Conservation (phyloP, 2,113 vertebrate genomes). For the Sminthopsis crassicaudata region DNA sequence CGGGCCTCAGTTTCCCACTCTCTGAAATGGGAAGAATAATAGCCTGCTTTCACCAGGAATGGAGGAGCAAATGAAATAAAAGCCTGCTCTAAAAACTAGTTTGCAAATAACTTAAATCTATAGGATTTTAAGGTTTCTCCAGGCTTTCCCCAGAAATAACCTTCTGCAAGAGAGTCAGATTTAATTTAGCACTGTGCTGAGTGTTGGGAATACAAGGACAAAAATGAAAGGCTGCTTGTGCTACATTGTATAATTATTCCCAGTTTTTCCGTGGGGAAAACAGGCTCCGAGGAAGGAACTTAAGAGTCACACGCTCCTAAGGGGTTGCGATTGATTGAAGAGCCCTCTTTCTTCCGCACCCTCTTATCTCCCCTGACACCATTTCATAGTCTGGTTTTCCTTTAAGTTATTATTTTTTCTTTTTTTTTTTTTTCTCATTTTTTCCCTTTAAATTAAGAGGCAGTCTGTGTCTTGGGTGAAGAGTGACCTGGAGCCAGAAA, state of each 20-base stretch:
- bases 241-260: neutral
- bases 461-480: neutral
- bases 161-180: neutral
- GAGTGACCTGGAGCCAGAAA: neutral
- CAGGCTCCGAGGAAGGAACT: neutral
- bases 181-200: neutral
- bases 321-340: neutral
- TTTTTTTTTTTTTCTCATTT: too few relatives aligned
- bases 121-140: neutral
- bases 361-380: neutral
- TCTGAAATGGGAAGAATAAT: neutral
- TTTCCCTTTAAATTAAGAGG: neutral
- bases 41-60: neutral
- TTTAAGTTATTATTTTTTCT: too few relatives aligned
- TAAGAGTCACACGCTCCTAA: neutral
- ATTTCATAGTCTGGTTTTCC: neutral
- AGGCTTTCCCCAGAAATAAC: neutral
- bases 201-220: neutral
- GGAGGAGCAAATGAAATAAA: neutral
- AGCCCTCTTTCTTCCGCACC: neutral
- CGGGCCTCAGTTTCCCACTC: neutral
- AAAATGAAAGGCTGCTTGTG: neutral
- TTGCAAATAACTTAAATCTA: neutral
- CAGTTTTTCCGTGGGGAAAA: neutral
- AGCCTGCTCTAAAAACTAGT: neutral